These are phyloP conservation scores for Scotopteryx bipunctaria DNA, from an alignment of 2,888 invertebrate genomes.

Conservation along the genomic window DNA sequence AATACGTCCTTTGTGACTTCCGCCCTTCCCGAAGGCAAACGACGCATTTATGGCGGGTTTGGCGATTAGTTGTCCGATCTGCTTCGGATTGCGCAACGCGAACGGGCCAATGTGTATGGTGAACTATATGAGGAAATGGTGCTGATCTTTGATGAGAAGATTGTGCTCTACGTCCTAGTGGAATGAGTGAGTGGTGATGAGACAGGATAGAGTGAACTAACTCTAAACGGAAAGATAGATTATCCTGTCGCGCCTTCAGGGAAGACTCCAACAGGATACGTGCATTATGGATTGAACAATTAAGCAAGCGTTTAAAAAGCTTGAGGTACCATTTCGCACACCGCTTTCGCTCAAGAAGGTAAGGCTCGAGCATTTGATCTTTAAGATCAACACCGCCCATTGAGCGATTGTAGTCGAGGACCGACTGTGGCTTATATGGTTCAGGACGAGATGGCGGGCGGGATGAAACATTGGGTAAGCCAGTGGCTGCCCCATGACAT, in stretches of 20 bases:
- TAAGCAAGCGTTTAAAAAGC: conserved; percentile 19
- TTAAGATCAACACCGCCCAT: conserved; percentile 23
- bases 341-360: conserved; percentile 20
- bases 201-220: conserved; percentile 6
- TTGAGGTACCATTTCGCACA: conserved; percentile 16
- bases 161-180: too few species aligned
- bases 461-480: conserved; percentile 10
- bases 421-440: not conserved
- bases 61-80: too few species aligned
- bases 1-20: too few species aligned
- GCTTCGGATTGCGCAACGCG: too few species aligned
- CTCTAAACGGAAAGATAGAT: conserved; percentile 2
- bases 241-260: conserved; percentile 1
- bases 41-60: too few species aligned
- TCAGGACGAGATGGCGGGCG: not conserved
- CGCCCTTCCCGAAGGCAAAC: too few species aligned
- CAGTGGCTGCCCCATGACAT: conserved; percentile 5
- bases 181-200: too few species aligned
- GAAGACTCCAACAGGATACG: conserved; percentile 15
- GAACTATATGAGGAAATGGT: too few species aligned
- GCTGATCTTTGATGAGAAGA: too few species aligned
- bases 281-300: conserved; percentile 14
- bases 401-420: conserved; percentile 13
- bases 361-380: conserved; percentile 21
- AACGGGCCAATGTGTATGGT: too few species aligned